Evolutionary conservation across 2,888 invertebrate genomes (phyloP), one percentile per base, ranked within the genome.

Genomic region (Melanostoma mellinum): DNA sequence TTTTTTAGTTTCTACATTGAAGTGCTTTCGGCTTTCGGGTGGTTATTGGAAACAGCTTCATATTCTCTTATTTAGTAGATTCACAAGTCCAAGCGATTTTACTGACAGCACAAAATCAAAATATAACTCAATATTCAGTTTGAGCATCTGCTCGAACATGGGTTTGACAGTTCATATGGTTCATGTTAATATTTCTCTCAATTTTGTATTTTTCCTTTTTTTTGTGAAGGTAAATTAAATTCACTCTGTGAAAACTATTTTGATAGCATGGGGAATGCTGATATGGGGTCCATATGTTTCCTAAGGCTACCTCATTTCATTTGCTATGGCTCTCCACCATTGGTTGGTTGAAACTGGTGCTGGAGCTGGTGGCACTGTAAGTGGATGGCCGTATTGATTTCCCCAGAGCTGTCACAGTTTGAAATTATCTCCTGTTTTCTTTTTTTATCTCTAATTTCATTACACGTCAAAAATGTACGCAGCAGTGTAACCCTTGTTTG

Each of bases 81-180:
- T 40, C 40, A 42, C 42, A 35, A 20, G 35, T 56, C 48, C 42
- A 61, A 71, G 55, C 63, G 40, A 56, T 71, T 61, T 44, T 61
- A n/a, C 69, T 52, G 50, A 42, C 50, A 36, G 42, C 33, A 53
- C 20, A 32, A 56, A 68, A 61, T 20, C 55, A 63, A 56, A 48
- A 46, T n/a, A 8, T n/a, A 63, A 35, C 30, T 71, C 55, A 63
- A 69, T 20, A 56, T 42, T 36, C 33, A 4, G 44, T 32, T 5
- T 53, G 33, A 46, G 30, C 60, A 68, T 60, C 46, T 69, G 53
- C 33, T 3, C 40, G n/a, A 60, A 76, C 61, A 61, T 69, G 55
- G 55, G 76, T 55, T 63, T 77, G 76, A 77, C 76, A 71, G 69
- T 55, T 71, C 42, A 30, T 63, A 48, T 33, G 53, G 55, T 69